phyloP scores from a whole-genome alignment of 1,140 invertebrate genomes.

The Thaumatotibia leucotreta region DNA sequence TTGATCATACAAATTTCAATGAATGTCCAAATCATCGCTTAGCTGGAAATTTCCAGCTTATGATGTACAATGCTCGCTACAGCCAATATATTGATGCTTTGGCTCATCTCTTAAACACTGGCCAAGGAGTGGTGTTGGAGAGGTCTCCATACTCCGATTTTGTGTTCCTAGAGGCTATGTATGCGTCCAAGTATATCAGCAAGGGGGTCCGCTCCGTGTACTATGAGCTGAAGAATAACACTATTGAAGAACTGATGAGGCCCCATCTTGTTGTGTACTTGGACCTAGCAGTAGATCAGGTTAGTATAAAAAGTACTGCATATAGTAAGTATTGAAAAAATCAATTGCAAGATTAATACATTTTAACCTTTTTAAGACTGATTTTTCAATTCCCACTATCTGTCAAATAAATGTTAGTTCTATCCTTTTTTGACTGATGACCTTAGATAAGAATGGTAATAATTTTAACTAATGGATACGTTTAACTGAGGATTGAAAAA shows the following conservation, averaged over 20 bases:
- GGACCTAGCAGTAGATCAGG: constrained; percentile 84
- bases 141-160: constrained; percentile 88
- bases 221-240: constrained; percentile 79
- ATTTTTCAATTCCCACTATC: no score
- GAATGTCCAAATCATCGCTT: constrained; percentile 81
- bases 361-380: no score
- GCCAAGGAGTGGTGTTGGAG: constrained; percentile 94
- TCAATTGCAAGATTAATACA: no score
- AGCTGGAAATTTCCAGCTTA: constrained; percentile 82
- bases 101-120: constrained; percentile 91
- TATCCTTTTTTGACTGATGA: no score
- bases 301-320: constrained; percentile 26
- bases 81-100: constrained; percentile 89
- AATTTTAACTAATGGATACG: no score
- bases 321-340: no score
- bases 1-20: constrained; percentile 87
- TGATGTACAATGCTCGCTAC: constrained; percentile 82
- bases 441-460: no score
- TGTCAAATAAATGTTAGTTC: no score
- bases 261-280: constrained; percentile 95
- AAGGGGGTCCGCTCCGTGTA: constrained; percentile 79
- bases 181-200: constrained; percentile 63
- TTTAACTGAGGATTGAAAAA: no score
- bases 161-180: constrained; percentile 91
- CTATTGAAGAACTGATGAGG: constrained; percentile 81